Percentiles rank a stretch among this genome's conserved stretches.
These are phyloP conservation scores for Phocoena sinus DNA, from an alignment of 2,113 vertebrate species.

Conservation along the genomic window DNA sequence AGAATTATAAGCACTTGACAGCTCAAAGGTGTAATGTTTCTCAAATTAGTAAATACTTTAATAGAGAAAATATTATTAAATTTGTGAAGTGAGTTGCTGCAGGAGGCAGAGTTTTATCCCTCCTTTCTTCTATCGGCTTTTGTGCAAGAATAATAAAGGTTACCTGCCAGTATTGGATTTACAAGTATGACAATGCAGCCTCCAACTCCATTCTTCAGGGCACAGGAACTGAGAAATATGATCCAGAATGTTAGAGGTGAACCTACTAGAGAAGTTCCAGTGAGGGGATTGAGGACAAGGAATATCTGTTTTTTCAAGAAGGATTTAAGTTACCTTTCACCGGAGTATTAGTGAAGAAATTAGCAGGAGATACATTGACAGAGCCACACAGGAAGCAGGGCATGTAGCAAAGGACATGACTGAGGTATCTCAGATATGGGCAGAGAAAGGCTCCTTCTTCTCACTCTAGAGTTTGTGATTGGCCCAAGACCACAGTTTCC, in stretches of 20 bases:
- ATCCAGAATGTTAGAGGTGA: not conserved
- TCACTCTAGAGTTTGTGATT: not conserved
- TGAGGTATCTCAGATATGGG: rapidly evolving
- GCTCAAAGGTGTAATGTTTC: not conserved
- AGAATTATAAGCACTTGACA: not conserved
- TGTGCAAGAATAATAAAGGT: not conserved
- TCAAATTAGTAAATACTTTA: slow-evolving; percentile 23
- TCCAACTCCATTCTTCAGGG: not conserved
- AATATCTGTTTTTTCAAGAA: not conserved
- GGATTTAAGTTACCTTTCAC: not conserved
- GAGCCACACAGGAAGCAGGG: not conserved
- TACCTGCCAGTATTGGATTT: not conserved
- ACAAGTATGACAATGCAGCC: not conserved
- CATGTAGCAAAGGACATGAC: not conserved
- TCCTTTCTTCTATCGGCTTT: not conserved
- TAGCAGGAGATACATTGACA: not conserved
- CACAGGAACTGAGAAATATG: not conserved
- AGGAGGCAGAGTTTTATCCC: not conserved
- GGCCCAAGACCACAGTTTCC: not conserved
- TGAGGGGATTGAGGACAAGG: not conserved
- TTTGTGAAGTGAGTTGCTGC: not conserved
- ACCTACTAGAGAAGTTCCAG: not conserved
- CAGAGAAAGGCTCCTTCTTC: not conserved
- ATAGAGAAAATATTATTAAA: not conserved
- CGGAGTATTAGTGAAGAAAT: not conserved